Conservation (phyloP, 2,113 vertebrate species). For the Eretmochelys imbricata region DNA sequence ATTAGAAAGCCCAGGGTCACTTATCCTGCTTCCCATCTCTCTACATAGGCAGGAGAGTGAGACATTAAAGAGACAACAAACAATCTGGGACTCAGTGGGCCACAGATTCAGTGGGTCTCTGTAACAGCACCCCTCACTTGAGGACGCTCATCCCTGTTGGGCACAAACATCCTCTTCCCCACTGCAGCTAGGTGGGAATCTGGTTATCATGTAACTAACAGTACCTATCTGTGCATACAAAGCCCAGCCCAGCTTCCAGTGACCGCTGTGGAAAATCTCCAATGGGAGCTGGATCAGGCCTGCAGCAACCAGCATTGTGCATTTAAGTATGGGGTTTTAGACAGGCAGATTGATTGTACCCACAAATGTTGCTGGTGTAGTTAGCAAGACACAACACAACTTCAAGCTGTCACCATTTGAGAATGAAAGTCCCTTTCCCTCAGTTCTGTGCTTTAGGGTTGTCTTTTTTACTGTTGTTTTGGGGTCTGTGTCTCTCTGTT, state of each 20-base stretch:
- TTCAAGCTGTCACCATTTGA: not conserved
- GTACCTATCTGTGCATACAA: no score
- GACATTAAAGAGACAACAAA: accelerated
- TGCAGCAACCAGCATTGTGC: not conserved
- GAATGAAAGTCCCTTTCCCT: not conserved
- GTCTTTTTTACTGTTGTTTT: accelerated
- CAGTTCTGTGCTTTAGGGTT: not conserved
- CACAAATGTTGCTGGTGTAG: not conserved
- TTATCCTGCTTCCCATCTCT: not conserved
- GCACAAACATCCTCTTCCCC: not conserved
- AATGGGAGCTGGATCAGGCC: no score
- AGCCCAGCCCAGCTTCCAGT: not conserved
- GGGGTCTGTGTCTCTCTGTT: not conserved
- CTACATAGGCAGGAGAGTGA: accelerated
- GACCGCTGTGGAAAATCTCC: not conserved
- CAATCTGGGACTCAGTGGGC: accelerated
- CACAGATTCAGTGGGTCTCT: not conserved
- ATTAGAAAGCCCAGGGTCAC: not conserved
- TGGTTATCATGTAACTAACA: not conserved
- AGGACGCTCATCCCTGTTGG: no score
- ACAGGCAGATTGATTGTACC: not conserved
- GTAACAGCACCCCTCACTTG: no score
- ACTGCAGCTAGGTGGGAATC: no score
- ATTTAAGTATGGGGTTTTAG: not conserved
- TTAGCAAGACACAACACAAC: not conserved